These are phyloP conservation scores for Caloenas nicobarica DNA, from an alignment of 2,113 vertebrate genomes.

Conservation along the genomic window DNA sequence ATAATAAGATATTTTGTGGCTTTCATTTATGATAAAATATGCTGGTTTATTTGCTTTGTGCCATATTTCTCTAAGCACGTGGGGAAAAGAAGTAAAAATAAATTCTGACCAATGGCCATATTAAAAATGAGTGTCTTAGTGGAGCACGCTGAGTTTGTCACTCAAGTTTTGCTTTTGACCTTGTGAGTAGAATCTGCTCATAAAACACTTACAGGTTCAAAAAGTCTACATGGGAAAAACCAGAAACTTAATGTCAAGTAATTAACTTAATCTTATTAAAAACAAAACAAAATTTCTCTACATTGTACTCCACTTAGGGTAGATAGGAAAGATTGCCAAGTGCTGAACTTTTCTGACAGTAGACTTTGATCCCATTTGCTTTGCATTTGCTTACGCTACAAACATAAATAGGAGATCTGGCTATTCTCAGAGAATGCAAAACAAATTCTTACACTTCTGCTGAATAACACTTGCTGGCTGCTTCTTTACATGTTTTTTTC, in stretches of 20 bases:
- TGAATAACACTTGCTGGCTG: not conserved
- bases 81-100: not conserved
- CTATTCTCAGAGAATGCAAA: not conserved
- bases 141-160: not conserved
- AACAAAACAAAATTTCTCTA: not conserved
- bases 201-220: not conserved
- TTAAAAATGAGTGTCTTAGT: not conserved
- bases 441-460: not conserved
- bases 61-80: not conserved
- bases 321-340: not conserved
- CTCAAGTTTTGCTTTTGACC: not conserved
- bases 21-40: conserved; percentile 23
- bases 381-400: not conserved
- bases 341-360: not conserved
- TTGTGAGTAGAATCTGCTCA: not conserved
- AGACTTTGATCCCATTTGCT: not conserved
- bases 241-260: not conserved
- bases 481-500: not conserved
- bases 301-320: not conserved
- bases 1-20: not conserved
- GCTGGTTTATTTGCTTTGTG: not conserved
- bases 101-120: not conserved
- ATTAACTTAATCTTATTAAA: not conserved
- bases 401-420: not conserved
- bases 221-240: not conserved